Evolutionary conservation across 2,888 invertebrate genomes (phyloP).

Genomic region (Julus scandinavius): DNA sequence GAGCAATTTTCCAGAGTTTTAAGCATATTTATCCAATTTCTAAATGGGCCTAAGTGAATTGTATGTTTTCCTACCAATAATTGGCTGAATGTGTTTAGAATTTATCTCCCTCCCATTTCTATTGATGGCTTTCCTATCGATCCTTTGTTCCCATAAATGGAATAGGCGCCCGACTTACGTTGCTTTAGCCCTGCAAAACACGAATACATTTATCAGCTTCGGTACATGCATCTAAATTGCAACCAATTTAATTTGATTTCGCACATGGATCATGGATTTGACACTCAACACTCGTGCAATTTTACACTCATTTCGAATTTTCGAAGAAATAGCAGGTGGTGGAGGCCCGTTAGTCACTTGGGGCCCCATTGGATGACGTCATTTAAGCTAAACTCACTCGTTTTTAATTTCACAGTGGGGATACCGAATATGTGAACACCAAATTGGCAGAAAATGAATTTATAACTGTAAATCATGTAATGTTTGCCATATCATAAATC

Average conservation of each 20-base stretch:
- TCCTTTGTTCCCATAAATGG: neutral
- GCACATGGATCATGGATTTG: neutral
- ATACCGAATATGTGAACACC: no score
- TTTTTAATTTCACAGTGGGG: no score
- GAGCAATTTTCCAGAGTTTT: neutral
- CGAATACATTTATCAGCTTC: neutral
- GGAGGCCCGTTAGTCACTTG: no score
- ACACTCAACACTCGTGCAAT: no score
- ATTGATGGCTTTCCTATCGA: neutral
- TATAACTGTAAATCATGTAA: no score
- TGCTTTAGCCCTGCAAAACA: neutral
- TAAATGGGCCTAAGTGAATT: neutral
- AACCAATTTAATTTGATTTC: neutral
- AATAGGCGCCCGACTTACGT: no score
- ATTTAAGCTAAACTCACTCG: neutral
- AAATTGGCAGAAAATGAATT: no score
- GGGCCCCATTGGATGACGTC: no score
- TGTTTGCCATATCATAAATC: no score
- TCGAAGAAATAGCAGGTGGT: no score
- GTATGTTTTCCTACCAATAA: neutral
- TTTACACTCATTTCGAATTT: no score
- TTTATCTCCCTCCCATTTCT: neutral
- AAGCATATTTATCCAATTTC: neutral
- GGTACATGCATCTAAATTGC: neutral
- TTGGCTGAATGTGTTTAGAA: neutral